Evolutionary conservation across 2,888 invertebrate genomes (phyloP), one percentile per base, ranked within the genome.

Genomic region (Trachelus iudaicus): DNA sequence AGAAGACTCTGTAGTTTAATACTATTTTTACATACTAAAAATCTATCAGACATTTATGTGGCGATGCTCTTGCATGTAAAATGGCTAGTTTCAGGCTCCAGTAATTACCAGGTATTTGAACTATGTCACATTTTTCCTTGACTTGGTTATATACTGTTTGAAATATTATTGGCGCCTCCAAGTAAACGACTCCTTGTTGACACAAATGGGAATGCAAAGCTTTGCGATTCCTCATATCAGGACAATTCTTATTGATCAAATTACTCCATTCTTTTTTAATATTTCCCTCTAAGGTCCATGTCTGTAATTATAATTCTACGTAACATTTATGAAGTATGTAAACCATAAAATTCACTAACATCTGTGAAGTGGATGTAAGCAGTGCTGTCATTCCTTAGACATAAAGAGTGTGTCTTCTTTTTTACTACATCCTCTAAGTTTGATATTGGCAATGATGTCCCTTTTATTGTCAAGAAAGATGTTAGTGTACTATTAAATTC

Each of bases 311-410:
- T 37, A 34, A 34, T 13, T 37, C 13, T 74, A 74, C 13, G 37
- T 23, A 33, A 13, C 15, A 74, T 9, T 13, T n/a, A 30, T 75
- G 4, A 13, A 75, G n/a, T 33, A n/a, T 75, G 13, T 75, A 15
- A 30, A 4, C 30, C 11, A 75, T 75, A 75, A 30, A 33, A 68
- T 35, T 34, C 6, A 40, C 37, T 68, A 56, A 79, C 75, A 11
- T 73, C 90, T 68, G 85, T 86, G 77, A 92, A 89, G 78, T 89
- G 86, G 73, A 89, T 87, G 74, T 91, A 91, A 34, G 92, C 92
- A 78, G 88, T 90, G 83, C 92, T 92, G 69, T 89, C 87, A 69
- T 88, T 90, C 77, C 92, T 87, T n/a, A 93, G 80, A 82, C 93
- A 93, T 40, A 93, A 79, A 1, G 91, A 89, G 80, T 92, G 90